These are phyloP conservation scores for Coecobrya sp. DNA, from an alignment of 2,888 invertebrate species.

Conservation along the genomic window DNA sequence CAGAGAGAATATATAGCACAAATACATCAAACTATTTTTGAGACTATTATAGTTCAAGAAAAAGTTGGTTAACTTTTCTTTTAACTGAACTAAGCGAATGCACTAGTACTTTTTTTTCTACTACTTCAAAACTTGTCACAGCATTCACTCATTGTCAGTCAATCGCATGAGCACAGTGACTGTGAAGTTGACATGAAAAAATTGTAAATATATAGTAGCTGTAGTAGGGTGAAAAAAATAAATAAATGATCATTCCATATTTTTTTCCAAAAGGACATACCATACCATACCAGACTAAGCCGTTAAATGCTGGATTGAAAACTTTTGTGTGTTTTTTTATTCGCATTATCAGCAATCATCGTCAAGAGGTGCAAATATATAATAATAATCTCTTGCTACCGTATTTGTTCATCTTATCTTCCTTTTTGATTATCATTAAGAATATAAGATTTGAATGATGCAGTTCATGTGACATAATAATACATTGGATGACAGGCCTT, in stretches of 20 bases:
- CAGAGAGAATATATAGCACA: slow-evolving; percentile 39
- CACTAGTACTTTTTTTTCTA: slow-evolving; percentile 60
- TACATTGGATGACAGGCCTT: slow-evolving; percentile 4
- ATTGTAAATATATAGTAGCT: slow-evolving; percentile 11
- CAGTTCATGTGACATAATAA: no score
- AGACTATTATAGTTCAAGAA: slow-evolving; percentile 31
- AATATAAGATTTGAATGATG: no score
- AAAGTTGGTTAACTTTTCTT: slow-evolving; percentile 15
- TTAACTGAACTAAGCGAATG: slow-evolving; percentile 44
- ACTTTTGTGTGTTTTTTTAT: neutral
- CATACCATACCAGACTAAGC: slow-evolving; percentile 39
- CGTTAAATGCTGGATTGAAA: slow-evolving; percentile 38
- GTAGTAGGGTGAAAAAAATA: slow-evolving; percentile 41
- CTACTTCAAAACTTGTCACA: slow-evolving; percentile 48
- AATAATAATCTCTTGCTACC: slow-evolving; percentile 2
- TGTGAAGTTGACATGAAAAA: slow-evolving; percentile 39
- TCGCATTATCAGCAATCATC: slow-evolving; percentile 22
- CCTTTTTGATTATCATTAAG: neutral
- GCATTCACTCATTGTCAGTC: slow-evolving; percentile 61
- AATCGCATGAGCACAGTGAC: slow-evolving; percentile 64
- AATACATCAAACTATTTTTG: slow-evolving; percentile 13
- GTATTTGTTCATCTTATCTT: neutral
- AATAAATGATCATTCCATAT: slow-evolving; percentile 47
- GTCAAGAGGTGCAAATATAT: slow-evolving; percentile 36
- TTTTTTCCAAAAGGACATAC: slow-evolving; percentile 15